Conservation (phyloP, 2,113 vertebrate species). For the Daboia siamensis region DNA sequence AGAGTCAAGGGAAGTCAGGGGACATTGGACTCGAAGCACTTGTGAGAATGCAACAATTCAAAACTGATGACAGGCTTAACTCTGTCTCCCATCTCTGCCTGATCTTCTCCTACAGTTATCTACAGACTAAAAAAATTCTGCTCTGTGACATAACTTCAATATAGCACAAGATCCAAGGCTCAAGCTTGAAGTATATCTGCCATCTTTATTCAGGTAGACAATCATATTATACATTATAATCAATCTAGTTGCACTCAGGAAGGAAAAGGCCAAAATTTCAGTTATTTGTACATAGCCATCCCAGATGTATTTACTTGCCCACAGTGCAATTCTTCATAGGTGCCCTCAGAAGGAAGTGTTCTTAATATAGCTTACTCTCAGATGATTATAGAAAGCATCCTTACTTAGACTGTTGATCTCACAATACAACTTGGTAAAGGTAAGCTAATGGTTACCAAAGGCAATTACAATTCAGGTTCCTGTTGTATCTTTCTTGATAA, state of each 20-base stretch:
- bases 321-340: not conserved
- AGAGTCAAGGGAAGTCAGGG: not conserved
- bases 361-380: not conserved
- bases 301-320: not conserved
- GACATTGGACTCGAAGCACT: too few relatives aligned
- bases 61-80: too few relatives aligned
- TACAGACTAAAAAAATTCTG: not conserved
- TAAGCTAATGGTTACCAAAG: not conserved
- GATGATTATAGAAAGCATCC: not conserved
- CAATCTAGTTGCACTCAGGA: not conserved
- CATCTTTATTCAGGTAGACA: not conserved
- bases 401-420: not conserved
- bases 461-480: not conserved
- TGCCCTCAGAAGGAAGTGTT: not conserved
- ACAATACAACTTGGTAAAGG: not conserved
- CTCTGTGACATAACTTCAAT: not conserved
- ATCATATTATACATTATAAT: not conserved
- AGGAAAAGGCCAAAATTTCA: not conserved
- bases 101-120: not conserved
- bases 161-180: not conserved
- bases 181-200: not conserved
- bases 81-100: too few relatives aligned
- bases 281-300: not conserved
- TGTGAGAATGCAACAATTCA: too few relatives aligned
- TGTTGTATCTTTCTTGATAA: not conserved